These are phyloP conservation scores for Halocynthia roretzi DNA, from an alignment of 23 tunicate species.

Conservation along the genomic window DNA sequence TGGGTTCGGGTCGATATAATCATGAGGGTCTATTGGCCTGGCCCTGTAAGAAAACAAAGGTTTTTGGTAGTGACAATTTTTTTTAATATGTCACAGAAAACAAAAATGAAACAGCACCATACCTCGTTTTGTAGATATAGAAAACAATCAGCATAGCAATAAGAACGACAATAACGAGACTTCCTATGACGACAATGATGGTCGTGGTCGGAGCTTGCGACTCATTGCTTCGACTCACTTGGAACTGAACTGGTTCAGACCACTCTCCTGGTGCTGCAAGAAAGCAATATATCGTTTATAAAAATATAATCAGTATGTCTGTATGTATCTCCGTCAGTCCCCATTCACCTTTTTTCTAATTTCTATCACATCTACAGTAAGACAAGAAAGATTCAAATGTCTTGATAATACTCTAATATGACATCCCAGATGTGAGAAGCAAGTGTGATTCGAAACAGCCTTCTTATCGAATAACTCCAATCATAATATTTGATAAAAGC, in stretches of 20 bases:
- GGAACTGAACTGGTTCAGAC: conserved; percentile 1
- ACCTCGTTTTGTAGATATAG: conserved; percentile 5
- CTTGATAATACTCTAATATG: too few relatives aligned
- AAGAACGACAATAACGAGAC: background rate
- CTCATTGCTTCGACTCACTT: background rate
- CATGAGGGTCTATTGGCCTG: conserved; percentile 32
- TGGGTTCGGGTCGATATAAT: conserved; percentile 63
- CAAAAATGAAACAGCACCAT: background rate
- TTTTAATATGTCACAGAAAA: background rate
- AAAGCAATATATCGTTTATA: background rate
- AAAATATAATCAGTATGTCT: background rate
- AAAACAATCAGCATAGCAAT: background rate
- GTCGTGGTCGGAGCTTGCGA: background rate
- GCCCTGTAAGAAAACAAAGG: background rate
- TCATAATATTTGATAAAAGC: too few relatives aligned
- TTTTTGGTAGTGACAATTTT: background rate
- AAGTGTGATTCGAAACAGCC: too few relatives aligned
- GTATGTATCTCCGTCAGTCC: too few relatives aligned
- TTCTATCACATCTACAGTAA: too few relatives aligned
- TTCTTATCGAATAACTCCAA: too few relatives aligned
- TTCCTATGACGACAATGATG: background rate
- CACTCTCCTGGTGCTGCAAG: background rate
- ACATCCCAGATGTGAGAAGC: too few relatives aligned
- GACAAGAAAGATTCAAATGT: too few relatives aligned
- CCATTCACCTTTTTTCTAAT: too few relatives aligned